Evolutionary conservation across 1,140 invertebrate species (phyloP).

Genomic region (Battus philenor): DNA sequence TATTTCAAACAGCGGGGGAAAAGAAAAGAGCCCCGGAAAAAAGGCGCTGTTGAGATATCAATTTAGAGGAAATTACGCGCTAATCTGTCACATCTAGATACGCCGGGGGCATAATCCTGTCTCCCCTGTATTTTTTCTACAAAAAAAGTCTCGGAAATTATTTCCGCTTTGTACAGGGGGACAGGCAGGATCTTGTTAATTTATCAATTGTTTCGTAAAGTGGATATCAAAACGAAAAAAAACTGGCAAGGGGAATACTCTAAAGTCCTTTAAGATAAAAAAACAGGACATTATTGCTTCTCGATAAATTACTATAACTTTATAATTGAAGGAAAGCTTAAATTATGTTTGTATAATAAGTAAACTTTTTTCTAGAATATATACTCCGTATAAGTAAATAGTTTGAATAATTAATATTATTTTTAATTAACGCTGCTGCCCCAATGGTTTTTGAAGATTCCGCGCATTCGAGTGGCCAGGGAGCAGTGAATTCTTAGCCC

Average conservation of each 20-base stretch:
- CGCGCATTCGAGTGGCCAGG: too few species aligned
- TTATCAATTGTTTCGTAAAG: slow-evolving; percentile 51
- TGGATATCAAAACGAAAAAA: slow-evolving; percentile 24
- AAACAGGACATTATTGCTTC: too few species aligned
- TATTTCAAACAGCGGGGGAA: slow-evolving; percentile 35
- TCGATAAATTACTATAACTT: too few species aligned
- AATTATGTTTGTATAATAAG: too few species aligned
- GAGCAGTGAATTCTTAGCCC: too few species aligned
- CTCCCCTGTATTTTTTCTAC: slow-evolving; percentile 42
- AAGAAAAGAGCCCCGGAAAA: slow-evolving; percentile 28
- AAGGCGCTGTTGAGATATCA: slow-evolving; percentile 57
- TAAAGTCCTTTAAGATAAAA: slow-evolving; percentile 26
- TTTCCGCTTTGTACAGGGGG: slow-evolving; percentile 24
- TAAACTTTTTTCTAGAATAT: too few species aligned
- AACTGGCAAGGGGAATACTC: too few species aligned
- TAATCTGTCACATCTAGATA: slow-evolving; percentile 67
- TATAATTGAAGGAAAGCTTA: too few species aligned
- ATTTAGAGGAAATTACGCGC: slow-evolving; percentile 63
- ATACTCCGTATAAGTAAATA: too few species aligned
- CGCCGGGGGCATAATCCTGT: slow-evolving; percentile 47
- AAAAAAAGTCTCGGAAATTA: slow-evolving; percentile 27
- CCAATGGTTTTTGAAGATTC: too few species aligned
- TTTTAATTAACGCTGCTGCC: too few species aligned
- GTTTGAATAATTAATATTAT: too few species aligned
- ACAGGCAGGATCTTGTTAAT: slow-evolving; percentile 46